These are phyloP conservation scores for Aphidius ervi DNA, from an alignment of 1,140 invertebrate species.

Conservation along the genomic window DNA sequence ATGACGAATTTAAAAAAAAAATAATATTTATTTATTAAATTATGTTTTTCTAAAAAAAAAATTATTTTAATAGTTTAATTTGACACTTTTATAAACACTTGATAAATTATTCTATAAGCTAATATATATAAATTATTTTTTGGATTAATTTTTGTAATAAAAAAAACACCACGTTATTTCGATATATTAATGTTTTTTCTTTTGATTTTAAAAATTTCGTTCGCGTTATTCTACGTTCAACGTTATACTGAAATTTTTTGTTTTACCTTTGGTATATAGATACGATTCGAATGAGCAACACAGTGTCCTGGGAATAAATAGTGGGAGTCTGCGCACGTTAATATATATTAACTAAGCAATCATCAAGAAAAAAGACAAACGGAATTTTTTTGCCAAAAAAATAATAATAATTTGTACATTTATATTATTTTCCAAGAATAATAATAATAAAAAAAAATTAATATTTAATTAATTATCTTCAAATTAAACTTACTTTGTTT, in stretches of 20 bases:
- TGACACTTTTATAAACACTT: too few relatives aligned
- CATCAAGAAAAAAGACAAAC: not conserved
- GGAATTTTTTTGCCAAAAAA: constrained; percentile 35
- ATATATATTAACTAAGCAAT: constrained; percentile 3
- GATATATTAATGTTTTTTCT: too few relatives aligned
- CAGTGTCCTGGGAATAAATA: constrained; percentile 24
- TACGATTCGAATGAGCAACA: constrained; percentile 31
- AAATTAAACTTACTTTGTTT: constrained; percentile 59
- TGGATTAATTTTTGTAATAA: too few relatives aligned
- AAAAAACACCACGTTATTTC: too few relatives aligned
- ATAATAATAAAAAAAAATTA: constrained; percentile 1
- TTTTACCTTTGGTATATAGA: constrained; percentile 28
- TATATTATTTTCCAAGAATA: constrained; percentile 19
- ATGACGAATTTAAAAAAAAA: not conserved
- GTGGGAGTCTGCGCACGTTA: constrained; percentile 27
- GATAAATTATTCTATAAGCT: too few relatives aligned
- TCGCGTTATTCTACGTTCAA: constrained; percentile 44
- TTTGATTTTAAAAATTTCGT: constrained; percentile 15
- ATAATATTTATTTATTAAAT: not conserved
- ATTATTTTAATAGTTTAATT: too few relatives aligned
- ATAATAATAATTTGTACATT: constrained; percentile 18
- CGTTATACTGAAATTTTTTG: constrained; percentile 39
- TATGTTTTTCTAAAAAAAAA: too few relatives aligned
- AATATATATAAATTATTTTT: too few relatives aligned
- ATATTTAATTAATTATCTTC: constrained; percentile 17